Evolutionary conservation across 2,797 vertebrate species (phyloP).

Genomic region (Etheostoma perlongum): DNA sequence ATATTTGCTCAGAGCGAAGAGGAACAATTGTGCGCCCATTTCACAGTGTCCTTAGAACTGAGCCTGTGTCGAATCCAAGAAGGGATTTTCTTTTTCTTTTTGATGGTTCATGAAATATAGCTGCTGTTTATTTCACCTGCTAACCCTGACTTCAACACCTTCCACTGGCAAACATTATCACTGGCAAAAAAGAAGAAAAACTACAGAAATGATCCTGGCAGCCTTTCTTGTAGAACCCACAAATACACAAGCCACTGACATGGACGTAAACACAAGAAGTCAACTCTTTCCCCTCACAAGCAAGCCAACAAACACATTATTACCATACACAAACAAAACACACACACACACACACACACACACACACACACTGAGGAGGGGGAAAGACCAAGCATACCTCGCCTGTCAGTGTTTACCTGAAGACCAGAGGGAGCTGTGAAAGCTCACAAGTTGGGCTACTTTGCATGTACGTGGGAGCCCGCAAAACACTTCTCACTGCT

Average conservation of each 20-base stretch:
- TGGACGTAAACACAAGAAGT: slow-evolving; percentile 63
- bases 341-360: slow-evolving; percentile 67
- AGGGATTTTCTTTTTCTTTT: slow-evolving; percentile 48
- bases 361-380: slow-evolving; percentile 69
- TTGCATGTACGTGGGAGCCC: slow-evolving; percentile 98
- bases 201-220: slow-evolving; percentile 73
- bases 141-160: slow-evolving; percentile 68
- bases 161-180: slow-evolving; percentile 47
- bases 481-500: slow-evolving; percentile 96
- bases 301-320: slow-evolving; percentile 75
- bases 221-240: slow-evolving; percentile 54
- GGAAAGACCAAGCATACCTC: slow-evolving; percentile 74
- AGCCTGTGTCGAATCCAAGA: slow-evolving; percentile 76
- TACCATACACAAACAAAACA: slow-evolving; percentile 79
- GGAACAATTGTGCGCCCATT: slow-evolving; percentile 77
- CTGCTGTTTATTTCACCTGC: slow-evolving; percentile 82
- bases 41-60: slow-evolving; percentile 76
- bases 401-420: slow-evolving; percentile 85
- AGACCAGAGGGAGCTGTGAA: slow-evolving; percentile 92
- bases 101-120: slow-evolving; percentile 78
- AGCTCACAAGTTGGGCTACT: slow-evolving; percentile 93
- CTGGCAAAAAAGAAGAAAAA: slow-evolving; percentile 48
- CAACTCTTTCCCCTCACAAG: slow-evolving; percentile 55
- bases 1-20: slow-evolving; percentile 82
- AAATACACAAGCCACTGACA: slow-evolving; percentile 60